Conservation (phyloP, 2,113 vertebrate genomes). For the Serilophus lunatus region DNA sequence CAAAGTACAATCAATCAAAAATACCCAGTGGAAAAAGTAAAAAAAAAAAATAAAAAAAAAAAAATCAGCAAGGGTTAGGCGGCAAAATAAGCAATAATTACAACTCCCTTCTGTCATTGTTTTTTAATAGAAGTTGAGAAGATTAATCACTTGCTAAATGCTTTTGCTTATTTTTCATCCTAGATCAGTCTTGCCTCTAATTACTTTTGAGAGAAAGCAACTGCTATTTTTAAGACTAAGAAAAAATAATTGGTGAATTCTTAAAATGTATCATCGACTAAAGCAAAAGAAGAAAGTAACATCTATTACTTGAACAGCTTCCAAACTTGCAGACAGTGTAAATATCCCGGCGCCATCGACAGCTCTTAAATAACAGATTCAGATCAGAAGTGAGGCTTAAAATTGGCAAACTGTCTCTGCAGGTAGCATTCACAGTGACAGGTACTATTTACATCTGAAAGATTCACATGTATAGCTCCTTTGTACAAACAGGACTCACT, state of each 20-base stretch:
- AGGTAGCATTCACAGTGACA: background rate
- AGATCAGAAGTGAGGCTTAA: background rate
- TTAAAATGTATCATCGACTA: constrained; percentile 4
- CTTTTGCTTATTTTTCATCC: constrained; percentile 5
- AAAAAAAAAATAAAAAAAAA: too few species aligned
- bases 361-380: background rate
- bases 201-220: constrained; percentile 36
- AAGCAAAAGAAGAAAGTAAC: background rate
- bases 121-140: constrained; percentile 3
- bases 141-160: background rate
- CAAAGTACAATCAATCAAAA: background rate
- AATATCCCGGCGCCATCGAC: background rate
- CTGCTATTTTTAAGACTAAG: constrained; percentile 8
- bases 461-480: background rate
- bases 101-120: background rate
- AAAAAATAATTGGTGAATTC: background rate
- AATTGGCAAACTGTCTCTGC: background rate
- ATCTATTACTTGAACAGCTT: background rate
- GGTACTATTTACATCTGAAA: background rate
- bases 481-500: background rate
- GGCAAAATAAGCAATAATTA: background rate
- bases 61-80: background rate
- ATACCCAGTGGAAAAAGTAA: background rate
- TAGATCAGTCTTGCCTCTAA: constrained; percentile 26
- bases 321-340: background rate